These are phyloP conservation scores for Cassiopea xamachana DNA, from an alignment of 30 jellyfish, hydroid and myxozoan genomes.

Conservation along the genomic window DNA sequence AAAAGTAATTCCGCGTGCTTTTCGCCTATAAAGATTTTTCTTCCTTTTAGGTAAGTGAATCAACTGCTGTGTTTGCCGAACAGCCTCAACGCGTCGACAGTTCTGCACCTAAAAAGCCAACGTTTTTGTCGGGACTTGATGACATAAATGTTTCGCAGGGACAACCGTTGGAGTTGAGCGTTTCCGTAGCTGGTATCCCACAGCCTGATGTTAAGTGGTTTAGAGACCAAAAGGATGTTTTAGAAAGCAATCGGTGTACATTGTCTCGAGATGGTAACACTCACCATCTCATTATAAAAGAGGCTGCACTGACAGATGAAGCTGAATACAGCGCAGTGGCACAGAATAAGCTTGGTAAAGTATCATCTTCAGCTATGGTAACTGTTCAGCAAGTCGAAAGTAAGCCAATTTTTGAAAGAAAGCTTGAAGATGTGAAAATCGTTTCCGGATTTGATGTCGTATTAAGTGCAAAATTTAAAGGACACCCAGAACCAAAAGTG, in stretches of 20 bases:
- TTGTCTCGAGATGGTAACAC: slow-evolving; percentile 29
- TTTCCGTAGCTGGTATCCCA: slow-evolving; percentile 67
- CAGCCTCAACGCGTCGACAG: slow-evolving; percentile 9
- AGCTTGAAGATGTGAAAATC: slow-evolving; percentile 61
- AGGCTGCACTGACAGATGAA: slow-evolving; percentile 69
- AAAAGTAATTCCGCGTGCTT: too few species aligned
- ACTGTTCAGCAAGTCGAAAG: slow-evolving; percentile 53
- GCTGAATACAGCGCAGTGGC: slow-evolving; percentile 87
- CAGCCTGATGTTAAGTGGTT: slow-evolving; percentile 75
- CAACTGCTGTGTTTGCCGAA: slow-evolving; percentile 21
- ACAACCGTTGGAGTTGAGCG: slow-evolving; percentile 48
- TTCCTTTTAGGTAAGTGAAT: slow-evolving; percentile 23
- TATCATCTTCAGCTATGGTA: slow-evolving; percentile 70
- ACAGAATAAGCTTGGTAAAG: slow-evolving; percentile 64
- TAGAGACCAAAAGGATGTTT: slow-evolving; percentile 75
- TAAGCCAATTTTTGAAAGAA: slow-evolving; percentile 72
- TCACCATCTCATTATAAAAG: slow-evolving; percentile 40
- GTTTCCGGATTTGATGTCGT: slow-evolving; percentile 70
- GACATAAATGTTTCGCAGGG: slow-evolving; percentile 69
- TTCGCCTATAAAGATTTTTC: neutral
- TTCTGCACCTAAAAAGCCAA: slow-evolving; percentile 44
- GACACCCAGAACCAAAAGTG: slow-evolving; percentile 87
- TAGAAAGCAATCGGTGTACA: slow-evolving; percentile 42
- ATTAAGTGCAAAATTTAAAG: slow-evolving; percentile 74
- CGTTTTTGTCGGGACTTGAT: slow-evolving; percentile 28